Percentiles rank a stretch among this genome's conserved stretches.
Conservation (phyloP, 1,140 invertebrate species). For the Ladona fulva region DNA sequence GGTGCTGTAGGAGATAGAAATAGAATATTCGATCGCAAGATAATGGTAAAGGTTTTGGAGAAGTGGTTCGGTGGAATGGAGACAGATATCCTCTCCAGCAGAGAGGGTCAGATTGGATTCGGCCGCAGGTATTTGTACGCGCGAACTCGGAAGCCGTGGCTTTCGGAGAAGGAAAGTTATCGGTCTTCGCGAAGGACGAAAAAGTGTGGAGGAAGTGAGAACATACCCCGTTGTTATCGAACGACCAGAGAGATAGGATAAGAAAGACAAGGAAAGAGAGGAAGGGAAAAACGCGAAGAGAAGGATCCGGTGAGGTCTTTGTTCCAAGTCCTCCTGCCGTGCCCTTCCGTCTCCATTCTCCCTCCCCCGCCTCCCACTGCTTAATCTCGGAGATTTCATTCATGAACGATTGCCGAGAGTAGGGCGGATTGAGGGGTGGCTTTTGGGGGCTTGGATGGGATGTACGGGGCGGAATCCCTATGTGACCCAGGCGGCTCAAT, state of each 20-base stretch:
- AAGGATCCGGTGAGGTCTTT: background rate
- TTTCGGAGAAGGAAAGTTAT: background rate
- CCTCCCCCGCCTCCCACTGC: background rate
- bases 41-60: too few species aligned
- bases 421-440: background rate
- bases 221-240: background rate
- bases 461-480: background rate
- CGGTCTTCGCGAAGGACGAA: background rate
- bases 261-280: background rate
- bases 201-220: background rate
- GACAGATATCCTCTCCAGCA: too few species aligned
- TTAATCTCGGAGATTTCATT: slow-evolving; percentile 2
- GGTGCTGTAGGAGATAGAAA: too few species aligned
- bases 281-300: background rate
- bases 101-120: too few species aligned
- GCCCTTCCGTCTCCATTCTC: background rate
- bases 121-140: too few species aligned
- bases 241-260: background rate
- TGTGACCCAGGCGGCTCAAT: background rate
- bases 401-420: background rate
- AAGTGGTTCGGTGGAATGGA: too few species aligned
- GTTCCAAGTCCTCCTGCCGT: background rate
- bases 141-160: background rate
- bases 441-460: too few species aligned
- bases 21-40: too few species aligned